Evolutionary conservation across 2,888 invertebrate species (phyloP).

Genomic region (Vandiemenella viatica): DNA sequence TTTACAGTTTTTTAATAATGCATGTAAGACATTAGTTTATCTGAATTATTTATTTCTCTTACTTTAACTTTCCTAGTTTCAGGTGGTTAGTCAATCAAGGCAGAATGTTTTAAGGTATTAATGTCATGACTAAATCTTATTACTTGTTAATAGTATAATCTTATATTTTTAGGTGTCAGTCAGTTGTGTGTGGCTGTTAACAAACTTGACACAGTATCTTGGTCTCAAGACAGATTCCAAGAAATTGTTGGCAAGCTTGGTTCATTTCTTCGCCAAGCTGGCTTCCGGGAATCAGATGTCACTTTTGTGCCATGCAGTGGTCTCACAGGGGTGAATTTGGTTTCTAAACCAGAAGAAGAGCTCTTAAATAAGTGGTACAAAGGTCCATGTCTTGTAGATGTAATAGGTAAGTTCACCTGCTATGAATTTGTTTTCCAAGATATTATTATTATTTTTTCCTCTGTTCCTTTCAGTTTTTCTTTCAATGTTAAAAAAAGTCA

Average conservation of each 20-base stretch:
- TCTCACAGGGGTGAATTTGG: constrained; percentile 85
- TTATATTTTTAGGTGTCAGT: constrained; percentile 73
- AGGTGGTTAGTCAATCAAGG: no score
- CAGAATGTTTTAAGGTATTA: no score
- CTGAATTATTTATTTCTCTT: no score
- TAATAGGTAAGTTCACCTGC: constrained; percentile 47
- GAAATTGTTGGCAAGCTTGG: constrained; percentile 75
- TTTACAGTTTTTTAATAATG: no score
- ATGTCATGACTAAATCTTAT: no score
- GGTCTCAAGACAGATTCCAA: constrained; percentile 80
- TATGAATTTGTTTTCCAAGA: no score
- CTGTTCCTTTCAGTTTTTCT: no score
- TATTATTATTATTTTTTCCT: no score
- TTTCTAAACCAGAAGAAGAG: constrained; percentile 46
- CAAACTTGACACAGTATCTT: constrained; percentile 90
- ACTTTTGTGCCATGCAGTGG: constrained; percentile 91
- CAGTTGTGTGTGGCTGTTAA: constrained; percentile 92
- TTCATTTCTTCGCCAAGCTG: constrained; percentile 74
- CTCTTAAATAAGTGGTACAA: constrained; percentile 52
- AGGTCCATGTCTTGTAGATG: constrained; percentile 70
- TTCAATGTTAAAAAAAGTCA: no score
- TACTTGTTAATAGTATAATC: no score
- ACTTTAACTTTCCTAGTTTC: no score
- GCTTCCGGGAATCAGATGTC: constrained; percentile 75
- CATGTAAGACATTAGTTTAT: no score